Conservation (phyloP, 2,113 vertebrate genomes). For the Trinectes maculatus region DNA sequence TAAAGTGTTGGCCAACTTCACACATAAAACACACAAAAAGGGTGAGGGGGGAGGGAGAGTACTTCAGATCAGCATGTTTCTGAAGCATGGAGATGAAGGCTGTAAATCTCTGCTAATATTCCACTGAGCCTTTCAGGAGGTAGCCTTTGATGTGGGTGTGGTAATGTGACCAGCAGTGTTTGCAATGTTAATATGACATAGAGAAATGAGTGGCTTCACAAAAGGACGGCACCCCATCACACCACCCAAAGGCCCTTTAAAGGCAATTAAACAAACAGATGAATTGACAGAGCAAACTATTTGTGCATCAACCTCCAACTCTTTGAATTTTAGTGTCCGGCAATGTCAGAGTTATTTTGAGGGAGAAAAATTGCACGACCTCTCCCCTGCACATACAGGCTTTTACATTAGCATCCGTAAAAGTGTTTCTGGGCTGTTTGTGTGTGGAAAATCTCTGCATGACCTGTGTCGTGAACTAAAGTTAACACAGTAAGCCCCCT, state of each 20-base stretch:
- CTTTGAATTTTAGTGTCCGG: not conserved
- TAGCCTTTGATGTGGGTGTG: slow-evolving; percentile 82
- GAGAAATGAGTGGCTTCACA: slow-evolving; percentile 55
- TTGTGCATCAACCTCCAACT: not conserved
- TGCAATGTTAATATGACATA: slow-evolving; percentile 79
- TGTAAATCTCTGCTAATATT: slow-evolving; percentile 79
- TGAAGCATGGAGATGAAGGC: slow-evolving; percentile 67
- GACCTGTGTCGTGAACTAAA: slow-evolving; percentile 55
- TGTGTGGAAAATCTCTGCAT: slow-evolving; percentile 37
- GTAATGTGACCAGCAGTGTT: slow-evolving; percentile 80
- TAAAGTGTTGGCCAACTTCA: slow-evolving; percentile 75
- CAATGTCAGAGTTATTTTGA: slow-evolving; percentile 20
- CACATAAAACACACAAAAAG: slow-evolving; percentile 64
- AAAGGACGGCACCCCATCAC: slow-evolving; percentile 43
- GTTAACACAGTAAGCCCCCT: slow-evolving; percentile 57
- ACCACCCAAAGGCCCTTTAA: not conserved
- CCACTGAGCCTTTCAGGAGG: slow-evolving; percentile 76
- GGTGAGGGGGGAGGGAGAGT: slow-evolving; percentile 58
- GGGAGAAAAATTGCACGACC: not conserved
- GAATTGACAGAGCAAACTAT: slow-evolving; percentile 19
- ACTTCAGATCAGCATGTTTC: slow-evolving; percentile 76
- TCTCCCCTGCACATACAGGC: slow-evolving; percentile 6
- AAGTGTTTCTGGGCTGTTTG: slow-evolving; percentile 3
- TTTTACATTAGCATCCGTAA: not conserved
- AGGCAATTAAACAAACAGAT: no score